Evolutionary conservation across 2,113 vertebrate genomes (phyloP).

Genomic region (Antechinus flavipes): DNA sequence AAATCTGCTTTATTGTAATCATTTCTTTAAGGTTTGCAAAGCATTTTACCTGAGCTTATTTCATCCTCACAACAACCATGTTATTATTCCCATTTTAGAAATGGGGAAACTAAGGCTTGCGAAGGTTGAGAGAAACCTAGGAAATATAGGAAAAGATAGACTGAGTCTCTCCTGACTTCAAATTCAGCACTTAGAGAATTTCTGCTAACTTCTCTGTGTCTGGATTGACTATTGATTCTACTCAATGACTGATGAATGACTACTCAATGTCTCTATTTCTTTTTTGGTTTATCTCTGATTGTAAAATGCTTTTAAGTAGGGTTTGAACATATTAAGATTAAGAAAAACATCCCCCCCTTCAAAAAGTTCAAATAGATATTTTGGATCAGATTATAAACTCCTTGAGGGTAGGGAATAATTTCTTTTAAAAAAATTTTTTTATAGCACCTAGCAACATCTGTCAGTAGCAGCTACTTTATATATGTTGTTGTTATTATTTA

Average conservation of each 20-base stretch:
- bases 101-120: not conserved
- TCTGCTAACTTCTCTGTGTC: not conserved
- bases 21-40: not conserved
- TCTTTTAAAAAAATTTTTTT: not conserved
- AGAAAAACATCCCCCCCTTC: not conserved
- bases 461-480: not conserved
- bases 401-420: not conserved
- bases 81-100: not conserved
- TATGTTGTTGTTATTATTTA: not conserved
- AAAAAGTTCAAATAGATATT: not conserved
- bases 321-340: too few species aligned
- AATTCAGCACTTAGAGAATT: not conserved
- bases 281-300: not conserved
- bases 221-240: not conserved
- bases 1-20: not conserved
- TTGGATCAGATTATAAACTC: not conserved
- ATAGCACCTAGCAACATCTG: not conserved
- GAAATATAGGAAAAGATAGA: not conserved
- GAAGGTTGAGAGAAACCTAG: not conserved
- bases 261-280: not conserved
- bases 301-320: not conserved
- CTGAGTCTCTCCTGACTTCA: not conserved
- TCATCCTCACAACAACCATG: not conserved
- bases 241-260: not conserved
- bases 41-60: not conserved